Conservation (phyloP, 2,113 vertebrate genomes). For the Prolemur simus region DNA sequence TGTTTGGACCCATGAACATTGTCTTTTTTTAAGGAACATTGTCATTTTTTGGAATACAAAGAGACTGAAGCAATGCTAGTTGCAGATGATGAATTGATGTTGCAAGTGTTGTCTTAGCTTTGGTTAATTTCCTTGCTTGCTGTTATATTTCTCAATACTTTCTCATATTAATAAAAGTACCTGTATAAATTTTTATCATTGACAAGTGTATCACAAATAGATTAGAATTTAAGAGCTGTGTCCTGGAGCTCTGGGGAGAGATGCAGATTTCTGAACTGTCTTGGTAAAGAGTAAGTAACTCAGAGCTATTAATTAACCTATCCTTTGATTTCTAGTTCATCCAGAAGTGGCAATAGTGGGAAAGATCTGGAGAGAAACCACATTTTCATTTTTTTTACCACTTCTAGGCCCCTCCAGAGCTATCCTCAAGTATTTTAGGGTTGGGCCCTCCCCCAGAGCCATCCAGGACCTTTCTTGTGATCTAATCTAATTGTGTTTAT, state of each 20-base stretch:
- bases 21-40: background rate
- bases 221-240: slow-evolving; percentile 17
- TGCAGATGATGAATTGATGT: slow-evolving; percentile 46
- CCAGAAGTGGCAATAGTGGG: background rate
- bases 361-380: background rate
- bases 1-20: background rate
- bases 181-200: background rate
- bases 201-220: background rate
- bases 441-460: background rate
- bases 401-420: background rate
- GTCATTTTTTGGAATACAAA: background rate
- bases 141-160: background rate
- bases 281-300: background rate
- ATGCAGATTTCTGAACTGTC: slow-evolving; percentile 9
- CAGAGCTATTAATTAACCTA: background rate
- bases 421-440: background rate
- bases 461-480: background rate
- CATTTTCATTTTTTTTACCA: background rate
- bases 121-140: slow-evolving; percentile 23
- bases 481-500: background rate
- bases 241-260: background rate
- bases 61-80: background rate
- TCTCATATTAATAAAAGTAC: slow-evolving; percentile 13
- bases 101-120: slow-evolving; percentile 7
- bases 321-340: slow-evolving; percentile 20